Conservation (phyloP, 1,140 invertebrate species). For the Atta cephalotes region DNA sequence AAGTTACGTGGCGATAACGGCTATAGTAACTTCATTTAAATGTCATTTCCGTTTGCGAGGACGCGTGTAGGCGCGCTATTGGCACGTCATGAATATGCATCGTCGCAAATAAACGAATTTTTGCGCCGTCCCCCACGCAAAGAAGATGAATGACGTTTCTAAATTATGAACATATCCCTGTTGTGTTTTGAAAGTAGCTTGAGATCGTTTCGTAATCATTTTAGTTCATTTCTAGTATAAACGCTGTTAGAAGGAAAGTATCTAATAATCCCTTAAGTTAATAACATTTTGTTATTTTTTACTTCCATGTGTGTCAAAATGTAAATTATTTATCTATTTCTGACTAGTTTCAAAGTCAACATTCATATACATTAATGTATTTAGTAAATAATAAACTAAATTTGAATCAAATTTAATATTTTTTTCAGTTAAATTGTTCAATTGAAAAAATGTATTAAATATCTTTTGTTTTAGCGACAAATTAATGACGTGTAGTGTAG, state of each 20-base stretch:
- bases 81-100: conserved; percentile 30
- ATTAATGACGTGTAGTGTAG: too few relatives aligned
- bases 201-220: background rate
- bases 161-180: conserved; percentile 14
- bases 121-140: background rate
- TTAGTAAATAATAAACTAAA: too few relatives aligned
- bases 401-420: too few relatives aligned
- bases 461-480: too few relatives aligned
- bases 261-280: too few relatives aligned
- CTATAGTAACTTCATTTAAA: conserved; percentile 43
- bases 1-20: conserved; percentile 9
- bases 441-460: too few relatives aligned
- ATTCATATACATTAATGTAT: too few relatives aligned
- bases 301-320: too few relatives aligned
- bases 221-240: background rate
- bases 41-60: conserved; percentile 25
- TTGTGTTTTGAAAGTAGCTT: background rate
- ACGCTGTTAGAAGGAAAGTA: background rate
- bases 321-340: too few relatives aligned
- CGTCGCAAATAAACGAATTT: conserved; percentile 35
- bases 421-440: too few relatives aligned
- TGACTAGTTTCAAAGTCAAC: too few relatives aligned
- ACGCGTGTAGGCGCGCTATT: background rate
- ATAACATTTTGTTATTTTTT: too few relatives aligned
- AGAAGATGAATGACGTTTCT: background rate